These are phyloP conservation scores for Petroica traversi DNA, from an alignment of 2,113 vertebrate species.

Conservation along the genomic window DNA sequence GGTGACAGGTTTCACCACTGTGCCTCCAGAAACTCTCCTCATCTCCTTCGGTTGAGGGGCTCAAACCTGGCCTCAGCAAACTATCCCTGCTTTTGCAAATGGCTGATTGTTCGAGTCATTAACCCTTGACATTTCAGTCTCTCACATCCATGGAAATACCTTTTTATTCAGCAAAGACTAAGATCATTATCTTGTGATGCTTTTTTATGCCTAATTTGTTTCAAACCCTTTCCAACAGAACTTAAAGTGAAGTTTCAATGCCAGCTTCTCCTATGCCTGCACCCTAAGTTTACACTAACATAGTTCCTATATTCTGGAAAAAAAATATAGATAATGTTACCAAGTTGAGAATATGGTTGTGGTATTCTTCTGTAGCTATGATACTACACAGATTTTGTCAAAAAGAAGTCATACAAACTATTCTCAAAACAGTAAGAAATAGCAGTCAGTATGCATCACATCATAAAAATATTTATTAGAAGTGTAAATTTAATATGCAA, in stretches of 20 bases:
- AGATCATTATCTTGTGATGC: not conserved
- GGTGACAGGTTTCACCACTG: not conserved
- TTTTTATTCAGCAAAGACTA: not conserved
- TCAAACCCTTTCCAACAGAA: not conserved
- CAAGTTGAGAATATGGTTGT: not conserved
- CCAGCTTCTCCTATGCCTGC: not conserved
- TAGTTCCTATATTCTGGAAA: not conserved
- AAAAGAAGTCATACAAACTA: not conserved
- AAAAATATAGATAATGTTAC: not conserved
- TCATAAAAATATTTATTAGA: not conserved
- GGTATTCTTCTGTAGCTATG: not conserved
- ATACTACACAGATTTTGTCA: not conserved
- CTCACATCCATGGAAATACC: not conserved
- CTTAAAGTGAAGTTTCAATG: rapidly evolving
- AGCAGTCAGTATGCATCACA: not conserved
- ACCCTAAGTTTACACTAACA: not conserved
- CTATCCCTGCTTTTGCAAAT: not conserved
- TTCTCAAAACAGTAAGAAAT: not conserved
- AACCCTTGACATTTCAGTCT: not conserved
- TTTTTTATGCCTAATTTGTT: not conserved
- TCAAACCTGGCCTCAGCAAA: not conserved
- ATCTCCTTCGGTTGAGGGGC: not conserved
- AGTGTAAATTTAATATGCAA: not conserved
- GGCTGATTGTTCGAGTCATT: not conserved
- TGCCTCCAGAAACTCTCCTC: not conserved